Evolutionary conservation across 2,888 invertebrate species (phyloP).

Genomic region (Hypsopygia costalis): DNA sequence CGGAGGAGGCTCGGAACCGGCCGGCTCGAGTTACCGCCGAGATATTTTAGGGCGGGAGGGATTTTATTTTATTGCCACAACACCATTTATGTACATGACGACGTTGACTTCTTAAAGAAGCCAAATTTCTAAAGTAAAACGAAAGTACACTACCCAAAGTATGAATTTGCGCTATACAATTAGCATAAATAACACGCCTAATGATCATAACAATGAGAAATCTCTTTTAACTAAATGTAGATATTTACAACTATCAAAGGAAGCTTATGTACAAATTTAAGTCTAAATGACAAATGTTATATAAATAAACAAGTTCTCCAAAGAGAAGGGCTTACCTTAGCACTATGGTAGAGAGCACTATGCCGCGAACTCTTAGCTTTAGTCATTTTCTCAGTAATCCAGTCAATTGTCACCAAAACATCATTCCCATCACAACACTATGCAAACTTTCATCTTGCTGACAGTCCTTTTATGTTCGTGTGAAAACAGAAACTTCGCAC

Average conservation of each 20-base stretch:
- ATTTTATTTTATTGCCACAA: constrained; percentile 8
- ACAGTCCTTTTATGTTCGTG: constrained; percentile 45
- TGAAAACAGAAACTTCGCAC: constrained; percentile 47
- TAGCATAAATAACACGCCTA: constrained; percentile 38
- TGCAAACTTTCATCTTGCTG: constrained; percentile 50
- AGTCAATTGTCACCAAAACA: constrained; percentile 42
- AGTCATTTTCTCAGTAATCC: constrained; percentile 72
- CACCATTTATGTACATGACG: constrained; percentile 5
- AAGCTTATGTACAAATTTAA: constrained; percentile 18
- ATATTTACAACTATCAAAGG: constrained; percentile 12
- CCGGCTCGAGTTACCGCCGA: constrained; percentile 40
- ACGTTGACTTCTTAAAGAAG: no score
- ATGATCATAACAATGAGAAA: constrained; percentile 17
- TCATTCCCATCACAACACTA: constrained; percentile 58
- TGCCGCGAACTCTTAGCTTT: constrained; percentile 79
- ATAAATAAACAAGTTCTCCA: constrained; percentile 19
- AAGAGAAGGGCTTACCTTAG: constrained; percentile 81
- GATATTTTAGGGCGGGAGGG: constrained; percentile 27
- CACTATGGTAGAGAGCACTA: constrained; percentile 86
- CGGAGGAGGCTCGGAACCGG: constrained; percentile 45
- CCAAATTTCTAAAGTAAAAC: constrained; percentile 19
- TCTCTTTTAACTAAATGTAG: constrained; percentile 3
- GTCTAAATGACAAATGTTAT: constrained; percentile 18
- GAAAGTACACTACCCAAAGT: constrained; percentile 25
- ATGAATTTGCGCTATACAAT: constrained; percentile 23